A percentile compares a stretch with the other conserved stretches of the same genome.
These are phyloP conservation scores for Girardia tigrina DNA, from an alignment of 2,888 invertebrate genomes.

Conservation along the genomic window DNA sequence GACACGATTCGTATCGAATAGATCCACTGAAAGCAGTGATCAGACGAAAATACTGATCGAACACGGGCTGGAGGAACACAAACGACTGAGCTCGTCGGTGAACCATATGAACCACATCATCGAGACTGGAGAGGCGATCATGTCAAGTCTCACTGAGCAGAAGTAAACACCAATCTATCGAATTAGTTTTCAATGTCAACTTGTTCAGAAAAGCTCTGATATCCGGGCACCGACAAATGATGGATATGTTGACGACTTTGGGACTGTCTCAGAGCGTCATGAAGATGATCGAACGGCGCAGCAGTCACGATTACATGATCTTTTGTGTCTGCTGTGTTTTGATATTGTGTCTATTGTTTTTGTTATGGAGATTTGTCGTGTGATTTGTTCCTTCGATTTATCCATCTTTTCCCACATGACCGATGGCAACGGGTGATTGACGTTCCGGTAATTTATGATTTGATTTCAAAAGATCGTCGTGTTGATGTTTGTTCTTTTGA, in stretches of 20 bases:
- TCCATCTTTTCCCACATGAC: too few relatives aligned
- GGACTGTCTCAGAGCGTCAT: conserved; percentile 88
- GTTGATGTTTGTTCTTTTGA: too few relatives aligned
- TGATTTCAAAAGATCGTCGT: too few relatives aligned
- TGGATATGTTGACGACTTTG: conserved; percentile 76
- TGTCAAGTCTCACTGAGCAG: neutral
- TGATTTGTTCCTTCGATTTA: too few relatives aligned
- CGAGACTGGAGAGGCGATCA: neutral
- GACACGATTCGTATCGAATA: neutral
- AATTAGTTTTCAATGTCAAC: neutral
- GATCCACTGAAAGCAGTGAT: neutral
- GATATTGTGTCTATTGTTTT: neutral
- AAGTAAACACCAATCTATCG: too few relatives aligned
- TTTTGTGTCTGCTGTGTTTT: conserved; percentile 60
- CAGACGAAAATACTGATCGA: neutral
- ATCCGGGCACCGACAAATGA: conserved; percentile 68
- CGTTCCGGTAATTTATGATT: too few relatives aligned
- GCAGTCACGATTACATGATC: conserved; percentile 72
- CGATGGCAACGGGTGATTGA: too few relatives aligned
- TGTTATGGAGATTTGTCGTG: neutral
- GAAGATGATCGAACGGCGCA: conserved; percentile 73
- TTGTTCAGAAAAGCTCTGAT: conserved; percentile 57
- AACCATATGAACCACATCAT: neutral
- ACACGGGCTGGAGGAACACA: neutral
- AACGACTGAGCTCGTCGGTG: neutral